Evolutionary conservation across 2,888 invertebrate genomes (phyloP).

Genomic region (Plebejus argus): DNA sequence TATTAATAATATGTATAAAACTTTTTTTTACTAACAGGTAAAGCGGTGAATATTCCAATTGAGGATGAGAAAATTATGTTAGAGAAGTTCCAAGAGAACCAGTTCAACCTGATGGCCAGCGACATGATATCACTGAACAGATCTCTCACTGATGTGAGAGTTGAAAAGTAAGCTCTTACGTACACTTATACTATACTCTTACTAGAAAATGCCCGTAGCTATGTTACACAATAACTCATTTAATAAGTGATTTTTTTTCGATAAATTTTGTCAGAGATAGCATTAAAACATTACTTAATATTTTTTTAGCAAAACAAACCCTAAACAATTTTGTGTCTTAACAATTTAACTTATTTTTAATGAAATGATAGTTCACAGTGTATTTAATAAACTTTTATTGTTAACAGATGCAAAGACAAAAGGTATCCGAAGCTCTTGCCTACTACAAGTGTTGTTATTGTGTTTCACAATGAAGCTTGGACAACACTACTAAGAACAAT

Average conservation of each 20-base stretch:
- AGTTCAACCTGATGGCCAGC: constrained; percentile 98
- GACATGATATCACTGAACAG: constrained; percentile 98
- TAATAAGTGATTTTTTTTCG: no score
- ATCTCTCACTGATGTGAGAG: constrained; percentile 95
- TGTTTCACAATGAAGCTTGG: constrained; percentile 99
- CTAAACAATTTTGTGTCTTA: background rate
- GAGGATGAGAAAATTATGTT: constrained; percentile 94
- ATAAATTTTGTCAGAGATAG: no score
- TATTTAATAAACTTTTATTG: background rate
- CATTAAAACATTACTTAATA: no score
- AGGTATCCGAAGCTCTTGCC: constrained; percentile 90
- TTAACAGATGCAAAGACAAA: constrained; percentile 88
- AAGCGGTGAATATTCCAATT: constrained; percentile 93
- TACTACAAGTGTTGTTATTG: constrained; percentile 97
- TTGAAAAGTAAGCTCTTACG: constrained; percentile 87
- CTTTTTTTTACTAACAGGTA: constrained; percentile 71
- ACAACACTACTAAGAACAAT: constrained; percentile 96
- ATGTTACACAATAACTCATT: no score
- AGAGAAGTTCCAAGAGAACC: constrained; percentile 98
- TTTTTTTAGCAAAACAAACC: background rate
- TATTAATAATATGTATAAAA: no score
- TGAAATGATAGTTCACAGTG: background rate
- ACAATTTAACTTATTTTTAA: background rate
- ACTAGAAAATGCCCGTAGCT: constrained; percentile 41
- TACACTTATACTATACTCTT: no score